Evolutionary conservation across 2,797 vertebrate species (phyloP).

Genomic region (Holocentrus rufus): DNA sequence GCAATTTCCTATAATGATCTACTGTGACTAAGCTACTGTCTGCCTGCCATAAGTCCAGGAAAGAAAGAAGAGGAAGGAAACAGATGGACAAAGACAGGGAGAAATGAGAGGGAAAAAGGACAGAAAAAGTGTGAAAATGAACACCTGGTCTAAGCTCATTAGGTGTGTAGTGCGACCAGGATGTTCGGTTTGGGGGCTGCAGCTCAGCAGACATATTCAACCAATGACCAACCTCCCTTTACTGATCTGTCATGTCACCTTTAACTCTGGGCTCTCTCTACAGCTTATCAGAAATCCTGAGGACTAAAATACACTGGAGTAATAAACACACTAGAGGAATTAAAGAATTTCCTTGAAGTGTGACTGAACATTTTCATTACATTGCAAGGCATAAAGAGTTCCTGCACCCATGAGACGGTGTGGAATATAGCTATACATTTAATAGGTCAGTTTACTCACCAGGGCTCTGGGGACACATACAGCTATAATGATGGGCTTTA

Average conservation of each 20-base stretch:
- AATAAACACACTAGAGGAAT: neutral
- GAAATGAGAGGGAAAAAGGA: neutral
- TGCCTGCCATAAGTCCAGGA: conserved; percentile 10
- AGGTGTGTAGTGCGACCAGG: no score
- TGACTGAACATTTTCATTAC: conserved; percentile 36
- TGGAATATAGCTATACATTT: conserved; percentile 11
- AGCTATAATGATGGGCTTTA: conserved; percentile 6
- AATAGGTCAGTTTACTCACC: conserved; percentile 15
- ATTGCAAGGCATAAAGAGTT: neutral
- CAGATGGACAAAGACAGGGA: neutral
- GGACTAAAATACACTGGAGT: neutral
- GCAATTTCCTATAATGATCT: conserved; percentile 39
- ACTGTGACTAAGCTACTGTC: conserved; percentile 11
- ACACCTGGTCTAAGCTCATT: neutral
- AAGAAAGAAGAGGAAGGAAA: neutral
- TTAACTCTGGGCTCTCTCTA: neutral
- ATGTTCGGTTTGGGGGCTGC: neutral
- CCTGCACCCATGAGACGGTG: conserved; percentile 7
- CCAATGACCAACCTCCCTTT: neutral
- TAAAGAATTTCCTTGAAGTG: neutral
- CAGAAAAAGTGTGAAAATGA: conserved; percentile 13
- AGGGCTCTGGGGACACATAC: neutral
- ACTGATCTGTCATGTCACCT: neutral
- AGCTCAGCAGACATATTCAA: neutral
- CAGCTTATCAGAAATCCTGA: neutral